Conservation (phyloP, 2,888 invertebrate genomes). For the Chrysolina americana region DNA sequence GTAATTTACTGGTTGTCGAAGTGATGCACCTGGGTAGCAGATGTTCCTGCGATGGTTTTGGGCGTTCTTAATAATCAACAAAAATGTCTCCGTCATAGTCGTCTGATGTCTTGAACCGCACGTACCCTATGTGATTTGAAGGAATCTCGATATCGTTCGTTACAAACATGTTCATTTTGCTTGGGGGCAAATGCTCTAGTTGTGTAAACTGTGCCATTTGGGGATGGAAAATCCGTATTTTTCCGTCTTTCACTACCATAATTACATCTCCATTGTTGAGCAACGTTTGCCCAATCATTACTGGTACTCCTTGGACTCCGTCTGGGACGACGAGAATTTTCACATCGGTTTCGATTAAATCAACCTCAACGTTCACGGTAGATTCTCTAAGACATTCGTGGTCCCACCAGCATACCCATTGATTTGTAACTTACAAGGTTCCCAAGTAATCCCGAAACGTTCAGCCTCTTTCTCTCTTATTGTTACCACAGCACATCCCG, state of each 20-base stretch:
- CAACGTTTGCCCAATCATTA: constrained; percentile 4
- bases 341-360: background rate
- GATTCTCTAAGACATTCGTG: background rate
- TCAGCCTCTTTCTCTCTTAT: background rate
- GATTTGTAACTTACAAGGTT: constrained; percentile 1
- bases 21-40: constrained; percentile 9
- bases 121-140: background rate
- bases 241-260: background rate
- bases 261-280: background rate
- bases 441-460: background rate
- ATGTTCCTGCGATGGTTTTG: background rate
- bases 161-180: background rate
- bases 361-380: background rate
- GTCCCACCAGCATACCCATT: background rate
- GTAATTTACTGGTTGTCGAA: background rate
- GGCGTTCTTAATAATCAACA: background rate
- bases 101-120: background rate
- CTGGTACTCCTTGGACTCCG: background rate
- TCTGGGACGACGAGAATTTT: background rate
- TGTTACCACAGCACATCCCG: background rate
- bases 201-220: background rate
- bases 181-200: background rate
- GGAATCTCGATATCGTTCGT: background rate
- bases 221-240: background rate
- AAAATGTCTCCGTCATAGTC: background rate